A percentile compares a stretch with the other conserved stretches of the same genome.
Conservation (phyloP, 2,888 invertebrate species). For the Parapristionchus giblindavisi region DNA sequence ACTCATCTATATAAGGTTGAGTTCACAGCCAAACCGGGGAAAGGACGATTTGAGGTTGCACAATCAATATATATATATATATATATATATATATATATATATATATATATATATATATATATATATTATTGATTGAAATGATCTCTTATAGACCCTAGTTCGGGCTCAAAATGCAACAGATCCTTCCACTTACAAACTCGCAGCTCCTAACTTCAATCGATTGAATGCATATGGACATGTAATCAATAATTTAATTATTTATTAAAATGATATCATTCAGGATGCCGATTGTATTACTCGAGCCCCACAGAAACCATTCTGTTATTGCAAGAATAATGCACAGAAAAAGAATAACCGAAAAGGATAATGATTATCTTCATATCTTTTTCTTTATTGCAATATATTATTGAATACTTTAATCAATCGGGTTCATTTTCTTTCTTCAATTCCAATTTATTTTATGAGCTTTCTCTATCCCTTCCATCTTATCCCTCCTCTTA, state of each 20-base stretch:
- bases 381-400: too few species aligned
- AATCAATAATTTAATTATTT: neutral
- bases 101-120: neutral
- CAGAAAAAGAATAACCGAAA: neutral
- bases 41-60: slow-evolving; percentile 26
- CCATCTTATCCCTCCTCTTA: too few species aligned
- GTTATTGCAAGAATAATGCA: slow-evolving; percentile 26
- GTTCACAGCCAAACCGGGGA: slow-evolving; percentile 24
- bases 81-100: neutral
- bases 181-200: slow-evolving; percentile 11
- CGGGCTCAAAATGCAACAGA: neutral
- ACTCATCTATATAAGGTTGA: slow-evolving; percentile 30
- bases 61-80: neutral
- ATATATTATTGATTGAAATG: neutral
- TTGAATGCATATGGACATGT: slow-evolving; percentile 33
- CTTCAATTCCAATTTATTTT: too few species aligned
- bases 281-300: slow-evolving; percentile 27
- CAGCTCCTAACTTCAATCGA: slow-evolving; percentile 33
- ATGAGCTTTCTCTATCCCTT: too few species aligned
- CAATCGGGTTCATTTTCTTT: too few species aligned
- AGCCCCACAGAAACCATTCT: slow-evolving; percentile 35
- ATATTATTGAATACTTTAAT: too few species aligned
- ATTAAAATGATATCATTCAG: neutral
- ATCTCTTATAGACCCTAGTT: slow-evolving; percentile 1
- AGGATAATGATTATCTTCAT: too few species aligned